A percentile compares a stretch with the other conserved stretches of the same genome.
Conservation (phyloP, 2,797 vertebrate species). For the Cheirogaleus major region DNA sequence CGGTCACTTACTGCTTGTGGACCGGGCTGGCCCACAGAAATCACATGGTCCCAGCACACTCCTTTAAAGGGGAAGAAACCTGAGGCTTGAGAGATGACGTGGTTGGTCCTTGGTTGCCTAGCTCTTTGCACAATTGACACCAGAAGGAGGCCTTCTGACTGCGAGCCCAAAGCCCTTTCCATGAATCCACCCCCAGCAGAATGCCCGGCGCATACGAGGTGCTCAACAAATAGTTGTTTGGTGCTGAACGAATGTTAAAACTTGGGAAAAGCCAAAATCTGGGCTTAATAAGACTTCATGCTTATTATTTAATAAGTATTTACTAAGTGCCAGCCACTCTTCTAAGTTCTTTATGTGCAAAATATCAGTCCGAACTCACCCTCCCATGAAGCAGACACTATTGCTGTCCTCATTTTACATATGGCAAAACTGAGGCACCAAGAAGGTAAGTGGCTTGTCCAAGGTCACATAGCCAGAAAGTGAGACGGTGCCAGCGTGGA, state of each 20-base stretch:
- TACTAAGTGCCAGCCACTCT: neutral
- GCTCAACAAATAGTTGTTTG: neutral
- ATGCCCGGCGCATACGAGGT: neutral
- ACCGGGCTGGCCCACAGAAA: neutral
- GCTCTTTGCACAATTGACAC: neutral
- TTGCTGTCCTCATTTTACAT: neutral
- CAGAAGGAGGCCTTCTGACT: neutral
- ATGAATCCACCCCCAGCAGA: neutral
- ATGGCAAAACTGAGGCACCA: neutral
- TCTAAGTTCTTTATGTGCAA: neutral
- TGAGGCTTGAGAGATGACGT: neutral
- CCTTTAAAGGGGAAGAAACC: neutral
- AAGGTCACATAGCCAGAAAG: neutral
- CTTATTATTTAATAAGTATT: neutral
- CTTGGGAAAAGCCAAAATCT: neutral
- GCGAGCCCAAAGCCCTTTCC: neutral
- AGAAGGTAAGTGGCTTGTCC: neutral
- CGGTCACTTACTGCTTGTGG: neutral
- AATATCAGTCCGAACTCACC: neutral
- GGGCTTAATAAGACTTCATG: neutral
- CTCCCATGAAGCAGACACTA: neutral
- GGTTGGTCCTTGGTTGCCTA: neutral
- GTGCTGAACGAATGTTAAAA: neutral
- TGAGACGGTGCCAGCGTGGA: neutral
- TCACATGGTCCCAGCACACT: accelerated